These are phyloP conservation scores for Lophius americanus DNA, from an alignment of 2,797 vertebrate genomes.

Conservation along the genomic window DNA sequence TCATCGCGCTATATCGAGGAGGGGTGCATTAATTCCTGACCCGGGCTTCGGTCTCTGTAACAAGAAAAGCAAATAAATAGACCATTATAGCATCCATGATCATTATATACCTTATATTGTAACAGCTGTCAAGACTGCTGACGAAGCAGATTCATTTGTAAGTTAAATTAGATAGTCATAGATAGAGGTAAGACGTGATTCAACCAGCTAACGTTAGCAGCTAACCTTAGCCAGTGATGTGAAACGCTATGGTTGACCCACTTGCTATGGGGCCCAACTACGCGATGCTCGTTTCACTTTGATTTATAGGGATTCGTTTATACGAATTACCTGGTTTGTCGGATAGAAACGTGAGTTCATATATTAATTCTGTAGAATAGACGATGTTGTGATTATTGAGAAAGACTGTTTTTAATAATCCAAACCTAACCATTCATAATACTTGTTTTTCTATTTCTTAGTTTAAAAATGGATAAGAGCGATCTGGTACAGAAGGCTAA, in stretches of 20 bases:
- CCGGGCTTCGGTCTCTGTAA: constrained; percentile 37
- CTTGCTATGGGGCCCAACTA: constrained; percentile 63
- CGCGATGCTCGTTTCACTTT: constrained; percentile 28
- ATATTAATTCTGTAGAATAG: background rate
- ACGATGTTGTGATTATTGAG: background rate
- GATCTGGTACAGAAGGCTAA: constrained; percentile 99
- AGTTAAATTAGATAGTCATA: background rate
- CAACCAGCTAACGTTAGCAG: constrained; percentile 39
- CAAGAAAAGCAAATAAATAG: constrained; percentile 10
- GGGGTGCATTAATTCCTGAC: constrained; percentile 60
- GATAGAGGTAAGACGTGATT: background rate
- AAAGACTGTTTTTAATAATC: background rate
- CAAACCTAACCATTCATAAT: background rate
- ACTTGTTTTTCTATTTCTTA: constrained; percentile 32
- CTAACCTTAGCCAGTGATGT: constrained; percentile 58
- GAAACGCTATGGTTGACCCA: constrained; percentile 63
- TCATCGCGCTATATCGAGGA: constrained; percentile 43
- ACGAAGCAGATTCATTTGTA: background rate
- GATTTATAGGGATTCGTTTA: constrained; percentile 3
- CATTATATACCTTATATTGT: too few species aligned
- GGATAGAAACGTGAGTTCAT: background rate
- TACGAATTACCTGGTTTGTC: background rate
- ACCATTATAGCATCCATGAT: background rate
- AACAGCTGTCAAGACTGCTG: fast-evolving
- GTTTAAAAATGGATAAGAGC: constrained; percentile 93